A percentile compares a stretch with the other conserved stretches of the same genome.
Evolutionary conservation across 1,140 invertebrate genomes (phyloP).

Genomic region (Drosophila pectinifera): DNA sequence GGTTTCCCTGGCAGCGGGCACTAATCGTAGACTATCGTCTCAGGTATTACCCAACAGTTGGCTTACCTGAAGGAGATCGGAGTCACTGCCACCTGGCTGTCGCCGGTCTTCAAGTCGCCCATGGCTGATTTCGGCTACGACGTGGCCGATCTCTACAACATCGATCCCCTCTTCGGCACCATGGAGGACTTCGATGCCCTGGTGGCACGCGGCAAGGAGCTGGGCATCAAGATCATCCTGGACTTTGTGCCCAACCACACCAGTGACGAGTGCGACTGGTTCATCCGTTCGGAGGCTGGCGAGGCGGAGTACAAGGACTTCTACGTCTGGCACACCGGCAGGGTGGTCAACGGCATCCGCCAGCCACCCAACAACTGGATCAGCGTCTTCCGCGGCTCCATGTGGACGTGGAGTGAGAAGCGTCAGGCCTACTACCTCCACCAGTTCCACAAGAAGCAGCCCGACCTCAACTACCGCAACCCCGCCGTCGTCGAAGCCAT

Average conservation of each 20-base stretch:
- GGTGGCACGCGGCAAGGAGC: slow-evolving; percentile 86
- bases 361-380: slow-evolving; percentile 89
- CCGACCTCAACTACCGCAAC: slow-evolving; percentile 91
- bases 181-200: slow-evolving; percentile 90
- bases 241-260: slow-evolving; percentile 95
- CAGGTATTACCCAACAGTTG: slow-evolving; percentile 87
- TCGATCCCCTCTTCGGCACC: slow-evolving; percentile 90
- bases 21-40: slow-evolving; percentile 54
- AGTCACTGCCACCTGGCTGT: slow-evolving; percentile 88
- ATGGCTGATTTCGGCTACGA: slow-evolving; percentile 89
- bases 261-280: slow-evolving; percentile 91
- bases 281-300: slow-evolving; percentile 87
- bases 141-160: slow-evolving; percentile 87
- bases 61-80: slow-evolving; percentile 88
- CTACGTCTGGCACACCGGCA: slow-evolving; percentile 89
- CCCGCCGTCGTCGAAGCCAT: slow-evolving; percentile 88
- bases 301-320: slow-evolving; percentile 88
- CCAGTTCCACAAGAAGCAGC: slow-evolving; percentile 89
- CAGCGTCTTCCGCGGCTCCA: slow-evolving; percentile 88
- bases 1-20: rapidly evolving
- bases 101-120: slow-evolving; percentile 87
- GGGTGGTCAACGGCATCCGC: slow-evolving; percentile 84
- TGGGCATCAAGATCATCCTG: slow-evolving; percentile 90
- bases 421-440: slow-evolving; percentile 91
- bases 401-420: slow-evolving; percentile 89